Evolutionary conservation across 2,113 vertebrate genomes (phyloP).

Genomic region (Paradisaea rubra): DNA sequence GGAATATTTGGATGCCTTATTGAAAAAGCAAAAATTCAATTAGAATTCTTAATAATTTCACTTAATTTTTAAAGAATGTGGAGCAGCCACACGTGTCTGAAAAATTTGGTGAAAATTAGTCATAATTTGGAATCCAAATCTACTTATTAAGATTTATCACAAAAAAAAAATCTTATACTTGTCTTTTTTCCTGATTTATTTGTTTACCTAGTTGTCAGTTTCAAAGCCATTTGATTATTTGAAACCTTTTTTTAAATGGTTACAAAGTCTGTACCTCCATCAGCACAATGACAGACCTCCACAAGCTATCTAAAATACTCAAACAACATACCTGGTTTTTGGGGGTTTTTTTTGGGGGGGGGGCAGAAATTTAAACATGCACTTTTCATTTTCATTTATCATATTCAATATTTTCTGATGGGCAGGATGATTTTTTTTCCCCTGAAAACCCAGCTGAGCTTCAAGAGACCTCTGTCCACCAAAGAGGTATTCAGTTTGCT

Average conservation of each 20-base stretch:
- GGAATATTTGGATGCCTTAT: background rate
- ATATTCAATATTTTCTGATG: background rate
- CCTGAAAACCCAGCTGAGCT: background rate
- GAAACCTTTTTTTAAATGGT: background rate
- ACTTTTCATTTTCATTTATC: background rate
- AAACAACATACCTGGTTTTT: background rate
- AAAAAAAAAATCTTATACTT: background rate
- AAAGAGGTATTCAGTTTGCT: background rate
- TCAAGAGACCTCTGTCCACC: background rate
- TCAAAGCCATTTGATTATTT: background rate
- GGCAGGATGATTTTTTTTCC: accelerated
- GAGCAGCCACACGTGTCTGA: background rate
- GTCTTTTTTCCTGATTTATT: background rate
- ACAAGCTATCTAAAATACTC: background rate
- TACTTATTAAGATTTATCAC: background rate
- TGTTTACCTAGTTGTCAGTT: background rate
- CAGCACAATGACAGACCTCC: background rate
- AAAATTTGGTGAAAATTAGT: background rate
- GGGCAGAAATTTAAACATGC: background rate
- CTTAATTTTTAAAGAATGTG: background rate
- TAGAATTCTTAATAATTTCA: background rate
- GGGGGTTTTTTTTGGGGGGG: accelerated
- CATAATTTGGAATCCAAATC: background rate
- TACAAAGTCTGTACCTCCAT: background rate
- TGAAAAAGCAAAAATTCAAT: background rate